Conservation (phyloP, 2,113 vertebrate genomes). For the Passer montanus region DNA sequence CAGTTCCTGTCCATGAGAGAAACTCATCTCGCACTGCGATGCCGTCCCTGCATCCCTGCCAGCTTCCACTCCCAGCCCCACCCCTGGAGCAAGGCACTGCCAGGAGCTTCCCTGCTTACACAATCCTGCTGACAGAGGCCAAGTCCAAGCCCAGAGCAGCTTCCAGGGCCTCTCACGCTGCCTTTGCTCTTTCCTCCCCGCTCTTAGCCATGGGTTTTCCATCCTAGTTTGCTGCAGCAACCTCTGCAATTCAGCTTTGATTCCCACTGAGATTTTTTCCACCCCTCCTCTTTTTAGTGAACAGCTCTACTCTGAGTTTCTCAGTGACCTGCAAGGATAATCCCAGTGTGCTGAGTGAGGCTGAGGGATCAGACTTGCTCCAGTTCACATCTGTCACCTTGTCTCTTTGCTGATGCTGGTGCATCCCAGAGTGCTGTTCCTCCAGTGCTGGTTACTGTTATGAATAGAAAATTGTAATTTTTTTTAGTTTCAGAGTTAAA, state of each 20-base stretch:
- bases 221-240: neutral
- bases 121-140: neutral
- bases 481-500: too few relatives aligned
- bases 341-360: neutral
- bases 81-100: rapidly evolving
- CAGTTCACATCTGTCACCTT: neutral
- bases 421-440: rapidly evolving
- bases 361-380: neutral
- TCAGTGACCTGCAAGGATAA: neutral
- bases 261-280: neutral
- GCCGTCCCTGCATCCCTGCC: neutral
- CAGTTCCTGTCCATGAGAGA: neutral
- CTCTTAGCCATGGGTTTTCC: neutral
- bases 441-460: neutral
- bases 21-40: rapidly evolving
- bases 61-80: neutral
- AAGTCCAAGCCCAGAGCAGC: neutral
- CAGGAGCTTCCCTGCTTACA: neutral
- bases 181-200: neutral
- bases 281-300: neutral
- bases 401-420: neutral
- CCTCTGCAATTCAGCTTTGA: neutral
- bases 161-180: neutral
- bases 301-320: neutral
- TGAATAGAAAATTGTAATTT: too few relatives aligned